Conservation (phyloP, 2,797 vertebrate genomes). For the Perodicticus potto region DNA sequence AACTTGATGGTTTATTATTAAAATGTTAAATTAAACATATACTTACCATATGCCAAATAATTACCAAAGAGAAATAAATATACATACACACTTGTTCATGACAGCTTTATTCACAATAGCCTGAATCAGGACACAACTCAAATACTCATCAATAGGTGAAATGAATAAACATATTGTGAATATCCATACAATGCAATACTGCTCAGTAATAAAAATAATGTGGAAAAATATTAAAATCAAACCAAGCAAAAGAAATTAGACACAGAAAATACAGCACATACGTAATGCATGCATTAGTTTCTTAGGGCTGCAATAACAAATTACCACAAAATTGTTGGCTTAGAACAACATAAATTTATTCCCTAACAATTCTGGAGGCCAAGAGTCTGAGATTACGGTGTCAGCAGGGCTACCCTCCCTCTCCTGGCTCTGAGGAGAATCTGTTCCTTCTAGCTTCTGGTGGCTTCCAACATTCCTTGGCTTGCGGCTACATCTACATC, state of each 20-base stretch:
- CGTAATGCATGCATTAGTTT: background rate
- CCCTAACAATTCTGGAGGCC: background rate
- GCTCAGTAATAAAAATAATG: background rate
- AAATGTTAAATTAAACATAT: constrained; percentile 24
- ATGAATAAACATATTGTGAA: background rate
- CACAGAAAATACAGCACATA: background rate
- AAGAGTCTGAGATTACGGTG: background rate
- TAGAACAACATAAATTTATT: background rate
- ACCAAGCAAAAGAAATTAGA: background rate
- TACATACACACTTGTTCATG: background rate
- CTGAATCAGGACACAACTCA: background rate
- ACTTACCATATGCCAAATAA: background rate
- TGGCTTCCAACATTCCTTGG: background rate
- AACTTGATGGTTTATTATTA: background rate
- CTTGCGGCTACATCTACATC: background rate
- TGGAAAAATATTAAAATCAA: background rate
- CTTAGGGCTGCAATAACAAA: background rate
- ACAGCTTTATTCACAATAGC: background rate
- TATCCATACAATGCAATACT: background rate
- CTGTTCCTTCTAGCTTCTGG: background rate
- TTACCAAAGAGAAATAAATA: background rate
- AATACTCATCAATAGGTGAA: background rate
- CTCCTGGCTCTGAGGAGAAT: background rate
- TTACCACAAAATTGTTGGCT: background rate
- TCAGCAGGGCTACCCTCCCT: background rate